Base-by-base conservation (phyloP, 2,113 vertebrate species). In the Coptodon bakossiorum region DNA sequence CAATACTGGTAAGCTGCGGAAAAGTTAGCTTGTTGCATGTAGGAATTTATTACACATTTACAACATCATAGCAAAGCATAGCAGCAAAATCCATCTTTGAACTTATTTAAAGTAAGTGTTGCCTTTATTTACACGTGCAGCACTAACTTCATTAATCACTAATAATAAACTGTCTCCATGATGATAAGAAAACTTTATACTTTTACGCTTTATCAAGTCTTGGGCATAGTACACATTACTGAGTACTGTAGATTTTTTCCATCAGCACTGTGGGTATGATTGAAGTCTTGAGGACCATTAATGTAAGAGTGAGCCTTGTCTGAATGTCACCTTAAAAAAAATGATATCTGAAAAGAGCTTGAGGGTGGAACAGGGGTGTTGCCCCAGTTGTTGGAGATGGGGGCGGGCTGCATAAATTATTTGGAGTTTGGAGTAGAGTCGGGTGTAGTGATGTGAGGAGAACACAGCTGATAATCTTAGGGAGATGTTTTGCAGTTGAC, bases 181-280 rank as follows among this genome's bases (percentile, higher is more conserved):
- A n/a, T 13, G 10, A 22, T 68, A 68, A 38, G 63, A 68, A 68
- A 38, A 68, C 0, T 0, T 61, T 17, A 61, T 61, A 31, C 14
- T 31, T 61, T 31, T 61, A 31, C 5, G 14, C 57, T 61, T 31
- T 31, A 61, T 61, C 14, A 17, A 61, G 8, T 61, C 57, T 61
- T 17, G 3, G 29, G 14, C 0, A 17, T 17, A 10, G 27, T 31
- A 61, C 3, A 61, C 8, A 61, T 9, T 59, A 0, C 9, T 61
- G 57, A 61, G 57, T 61, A 10, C 3, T 31, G 29, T 0, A 1
- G 29, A 31, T 61, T 61, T 61, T 61, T 61, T 61, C 27, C 27
- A 61, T 61, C 19, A 66, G 31, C 10, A 66, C 34, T 66, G 31
- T 66, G 34, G 17, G 19, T 66, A 66, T 66, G 34, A 68, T 38